phyloP scores from a whole-genome alignment of 1,140 invertebrate genomes.

The Cydia pomonella region DNA sequence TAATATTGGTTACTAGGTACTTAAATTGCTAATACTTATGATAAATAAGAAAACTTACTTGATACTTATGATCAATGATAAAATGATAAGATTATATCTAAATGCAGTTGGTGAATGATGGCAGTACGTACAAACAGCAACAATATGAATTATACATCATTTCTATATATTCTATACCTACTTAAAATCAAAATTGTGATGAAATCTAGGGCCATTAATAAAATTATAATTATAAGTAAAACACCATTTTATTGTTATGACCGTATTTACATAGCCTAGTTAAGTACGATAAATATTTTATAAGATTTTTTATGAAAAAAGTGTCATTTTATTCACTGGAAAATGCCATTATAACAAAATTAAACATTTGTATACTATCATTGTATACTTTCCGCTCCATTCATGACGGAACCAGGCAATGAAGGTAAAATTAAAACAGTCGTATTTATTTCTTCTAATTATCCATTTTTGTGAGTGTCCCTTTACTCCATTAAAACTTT shows the following conservation, averaged over 20 bases:
- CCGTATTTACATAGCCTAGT: not conserved
- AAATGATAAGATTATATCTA: too few relatives aligned
- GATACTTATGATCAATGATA: too few relatives aligned
- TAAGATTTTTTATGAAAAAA: not conserved
- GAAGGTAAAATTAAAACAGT: constrained; percentile 70
- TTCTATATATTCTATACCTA: too few relatives aligned
- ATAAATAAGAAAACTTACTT: too few relatives aligned
- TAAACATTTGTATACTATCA: constrained; percentile 54
- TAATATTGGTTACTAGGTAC: not conserved
- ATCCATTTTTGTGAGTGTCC: constrained; percentile 58
- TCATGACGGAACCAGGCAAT: constrained; percentile 74
- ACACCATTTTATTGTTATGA: too few relatives aligned
- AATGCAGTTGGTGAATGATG: too few relatives aligned
- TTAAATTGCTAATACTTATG: too few relatives aligned
- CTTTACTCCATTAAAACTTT: constrained; percentile 45
- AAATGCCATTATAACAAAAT: not conserved
- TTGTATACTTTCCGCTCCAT: constrained; percentile 72
- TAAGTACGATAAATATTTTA: not conserved
- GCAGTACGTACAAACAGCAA: too few relatives aligned
- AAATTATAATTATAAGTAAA: too few relatives aligned
- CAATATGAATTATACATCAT: too few relatives aligned
- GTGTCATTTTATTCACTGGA: not conserved
- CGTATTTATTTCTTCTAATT: constrained; percentile 55
- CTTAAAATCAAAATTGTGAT: too few relatives aligned
- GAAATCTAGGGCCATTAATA: too few relatives aligned